Conservation (phyloP, 2,113 vertebrate species). For the Morphnarchus princeps region DNA sequence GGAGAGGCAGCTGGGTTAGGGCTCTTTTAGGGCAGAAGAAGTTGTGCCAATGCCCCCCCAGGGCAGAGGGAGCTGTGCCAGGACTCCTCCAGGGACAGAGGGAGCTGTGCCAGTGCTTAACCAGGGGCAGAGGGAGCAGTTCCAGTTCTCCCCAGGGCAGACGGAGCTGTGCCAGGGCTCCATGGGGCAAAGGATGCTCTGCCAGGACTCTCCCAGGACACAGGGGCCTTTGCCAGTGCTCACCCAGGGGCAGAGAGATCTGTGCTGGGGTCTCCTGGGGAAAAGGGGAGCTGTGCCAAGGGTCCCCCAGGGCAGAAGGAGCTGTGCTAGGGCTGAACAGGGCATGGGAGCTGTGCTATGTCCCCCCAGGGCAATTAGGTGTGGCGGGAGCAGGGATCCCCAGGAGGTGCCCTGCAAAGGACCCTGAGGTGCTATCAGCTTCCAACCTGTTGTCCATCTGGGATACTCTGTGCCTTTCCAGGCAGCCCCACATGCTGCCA, state of each 20-base stretch:
- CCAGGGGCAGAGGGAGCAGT: not conserved
- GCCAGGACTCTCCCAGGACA: not conserved
- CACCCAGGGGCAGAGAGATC: not conserved
- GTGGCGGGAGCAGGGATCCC: rapidly evolving
- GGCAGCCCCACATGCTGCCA: not conserved
- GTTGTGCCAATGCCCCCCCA: not conserved
- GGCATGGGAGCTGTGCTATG: not conserved
- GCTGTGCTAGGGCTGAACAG: not conserved
- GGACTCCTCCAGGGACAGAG: not conserved
- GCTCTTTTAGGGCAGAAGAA: not conserved
- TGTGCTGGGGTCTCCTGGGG: not conserved
- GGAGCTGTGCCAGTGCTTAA: not conserved
- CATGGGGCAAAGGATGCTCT: not conserved
- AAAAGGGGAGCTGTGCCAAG: not conserved
- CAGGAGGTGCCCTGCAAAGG: not conserved
- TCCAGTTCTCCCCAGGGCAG: not conserved
- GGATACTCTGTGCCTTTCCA: not conserved
- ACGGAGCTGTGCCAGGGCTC: not conserved
- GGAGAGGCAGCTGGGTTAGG: not conserved
- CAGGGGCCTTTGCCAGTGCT: not conserved
- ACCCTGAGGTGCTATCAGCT: not conserved
- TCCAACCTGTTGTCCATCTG: not conserved
- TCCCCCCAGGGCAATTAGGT: not conserved
- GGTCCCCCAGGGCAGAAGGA: not conserved
- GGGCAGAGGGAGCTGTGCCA: not conserved